A percentile compares a stretch with the other conserved stretches of the same genome.
phyloP scores from a whole-genome alignment of 2,888 invertebrate genomes.

The Hydrotaea diabolus region DNA sequence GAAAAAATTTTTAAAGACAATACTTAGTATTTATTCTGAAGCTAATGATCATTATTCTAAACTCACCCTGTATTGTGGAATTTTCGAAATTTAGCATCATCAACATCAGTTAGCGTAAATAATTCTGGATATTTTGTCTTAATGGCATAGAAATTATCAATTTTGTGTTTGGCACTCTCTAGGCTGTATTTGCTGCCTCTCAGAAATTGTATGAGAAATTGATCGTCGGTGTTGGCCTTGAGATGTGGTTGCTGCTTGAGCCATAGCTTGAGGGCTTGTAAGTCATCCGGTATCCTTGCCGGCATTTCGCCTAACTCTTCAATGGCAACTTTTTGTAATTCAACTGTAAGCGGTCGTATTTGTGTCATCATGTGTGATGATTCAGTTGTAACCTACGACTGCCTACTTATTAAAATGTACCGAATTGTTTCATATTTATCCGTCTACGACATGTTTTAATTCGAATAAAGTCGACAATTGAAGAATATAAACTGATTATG shows the following conservation, averaged over 20 bases:
- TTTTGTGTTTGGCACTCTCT: conserved; percentile 84
- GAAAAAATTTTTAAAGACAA: neutral
- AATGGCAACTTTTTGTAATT: conserved; percentile 48
- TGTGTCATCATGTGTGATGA: too few relatives aligned
- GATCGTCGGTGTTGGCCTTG: conserved; percentile 80
- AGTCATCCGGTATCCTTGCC: conserved; percentile 73
- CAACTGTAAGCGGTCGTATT: conserved; percentile 43
- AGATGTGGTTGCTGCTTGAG: conserved; percentile 82
- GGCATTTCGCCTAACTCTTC: conserved; percentile 76
- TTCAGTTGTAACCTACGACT: too few relatives aligned
- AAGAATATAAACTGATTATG: too few relatives aligned
- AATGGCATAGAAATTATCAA: conserved; percentile 83
- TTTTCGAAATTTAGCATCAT: conserved; percentile 72
- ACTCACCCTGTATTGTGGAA: conserved; percentile 75
- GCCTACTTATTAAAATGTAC: too few relatives aligned
- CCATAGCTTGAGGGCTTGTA: conserved; percentile 81
- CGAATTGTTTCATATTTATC: too few relatives aligned
- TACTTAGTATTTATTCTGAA: neutral
- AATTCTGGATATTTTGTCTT: conserved; percentile 72
- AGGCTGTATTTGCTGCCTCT: conserved; percentile 86
- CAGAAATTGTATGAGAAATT: conserved; percentile 84
- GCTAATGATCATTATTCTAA: conserved; percentile 49
- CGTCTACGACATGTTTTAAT: too few relatives aligned
- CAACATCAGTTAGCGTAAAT: conserved; percentile 78
- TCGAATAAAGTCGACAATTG: too few relatives aligned